Evolutionary conservation across 2,888 invertebrate species (phyloP).

Genomic region (Athrips mouffetella): DNA sequence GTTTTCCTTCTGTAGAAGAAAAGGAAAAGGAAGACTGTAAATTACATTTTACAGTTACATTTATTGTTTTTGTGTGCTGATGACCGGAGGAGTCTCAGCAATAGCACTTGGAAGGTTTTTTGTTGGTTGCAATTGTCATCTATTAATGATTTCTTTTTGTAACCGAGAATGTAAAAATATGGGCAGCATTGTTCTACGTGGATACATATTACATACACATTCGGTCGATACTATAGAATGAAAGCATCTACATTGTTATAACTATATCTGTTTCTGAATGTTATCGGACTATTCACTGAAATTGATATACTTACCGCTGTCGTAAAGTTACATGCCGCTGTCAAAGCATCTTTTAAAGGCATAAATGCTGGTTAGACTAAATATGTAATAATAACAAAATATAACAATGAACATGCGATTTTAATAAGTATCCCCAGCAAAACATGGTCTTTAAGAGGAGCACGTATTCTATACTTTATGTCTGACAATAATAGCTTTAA

Average conservation of each 20-base stretch:
- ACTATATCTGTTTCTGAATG: no score
- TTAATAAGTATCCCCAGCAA: neutral
- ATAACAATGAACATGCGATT: neutral
- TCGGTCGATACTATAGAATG: no score
- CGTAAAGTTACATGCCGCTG: no score
- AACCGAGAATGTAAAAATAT: no score
- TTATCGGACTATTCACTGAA: no score
- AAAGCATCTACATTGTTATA: no score
- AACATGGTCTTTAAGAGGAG: neutral
- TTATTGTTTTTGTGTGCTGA: conserved; percentile 13
- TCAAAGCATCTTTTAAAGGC: no score
- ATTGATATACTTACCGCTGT: no score
- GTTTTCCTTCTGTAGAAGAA: neutral
- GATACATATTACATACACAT: no score
- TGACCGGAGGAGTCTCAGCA: conserved; percentile 9
- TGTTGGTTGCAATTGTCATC: neutral
- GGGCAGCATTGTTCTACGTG: no score
- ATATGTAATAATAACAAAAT: neutral
- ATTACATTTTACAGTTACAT: conserved; percentile 25
- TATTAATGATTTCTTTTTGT: neutral
- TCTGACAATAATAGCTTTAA: neutral
- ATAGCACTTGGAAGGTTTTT: conserved; percentile 2
- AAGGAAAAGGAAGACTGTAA: conserved; percentile 17
- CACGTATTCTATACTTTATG: neutral
- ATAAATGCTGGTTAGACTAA: no score